These are phyloP conservation scores for Lycophotia porphyrea DNA, from an alignment of 2,888 invertebrate genomes.

Conservation along the genomic window DNA sequence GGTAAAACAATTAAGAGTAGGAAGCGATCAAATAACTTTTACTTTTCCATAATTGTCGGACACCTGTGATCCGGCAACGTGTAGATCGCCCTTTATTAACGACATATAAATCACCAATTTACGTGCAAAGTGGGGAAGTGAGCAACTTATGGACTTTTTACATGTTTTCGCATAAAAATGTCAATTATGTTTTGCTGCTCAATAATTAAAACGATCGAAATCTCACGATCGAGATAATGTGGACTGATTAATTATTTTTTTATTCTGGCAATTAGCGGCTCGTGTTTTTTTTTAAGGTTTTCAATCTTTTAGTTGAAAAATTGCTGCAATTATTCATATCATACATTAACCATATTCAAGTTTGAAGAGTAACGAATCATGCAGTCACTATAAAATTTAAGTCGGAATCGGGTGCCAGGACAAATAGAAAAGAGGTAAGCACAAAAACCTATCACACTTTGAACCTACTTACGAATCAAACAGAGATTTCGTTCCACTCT, in stretches of 20 bases:
- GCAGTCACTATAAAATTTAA: no score
- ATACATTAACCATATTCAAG: not conserved
- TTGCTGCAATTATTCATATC: slow-evolving; percentile 48
- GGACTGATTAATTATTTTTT: slow-evolving; percentile 60
- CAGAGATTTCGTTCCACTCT: not conserved
- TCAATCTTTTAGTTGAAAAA: slow-evolving; percentile 52
- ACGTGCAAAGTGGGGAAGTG: slow-evolving; percentile 24
- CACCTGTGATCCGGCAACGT: slow-evolving; percentile 43
- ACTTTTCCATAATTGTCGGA: slow-evolving; percentile 47
- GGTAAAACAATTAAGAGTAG: slow-evolving; percentile 32
- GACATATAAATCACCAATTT: slow-evolving; percentile 48
- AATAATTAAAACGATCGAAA: slow-evolving; percentile 56
- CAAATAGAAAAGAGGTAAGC: not conserved
- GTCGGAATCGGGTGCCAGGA: no score
- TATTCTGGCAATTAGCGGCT: slow-evolving; percentile 55
- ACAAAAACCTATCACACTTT: not conserved
- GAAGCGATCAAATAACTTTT: slow-evolving; percentile 54
- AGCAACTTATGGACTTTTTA: slow-evolving; percentile 21
- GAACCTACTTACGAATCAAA: not conserved
- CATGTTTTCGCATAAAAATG: slow-evolving; percentile 53
- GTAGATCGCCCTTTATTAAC: slow-evolving; percentile 60
- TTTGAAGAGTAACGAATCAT: not conserved
- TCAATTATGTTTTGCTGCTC: slow-evolving; percentile 53
- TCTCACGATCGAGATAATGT: slow-evolving; percentile 49
- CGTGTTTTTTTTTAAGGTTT: slow-evolving; percentile 30